These are phyloP conservation scores for Hycleus phaleratus DNA, from an alignment of 1,140 invertebrate genomes.

Conservation along the genomic window DNA sequence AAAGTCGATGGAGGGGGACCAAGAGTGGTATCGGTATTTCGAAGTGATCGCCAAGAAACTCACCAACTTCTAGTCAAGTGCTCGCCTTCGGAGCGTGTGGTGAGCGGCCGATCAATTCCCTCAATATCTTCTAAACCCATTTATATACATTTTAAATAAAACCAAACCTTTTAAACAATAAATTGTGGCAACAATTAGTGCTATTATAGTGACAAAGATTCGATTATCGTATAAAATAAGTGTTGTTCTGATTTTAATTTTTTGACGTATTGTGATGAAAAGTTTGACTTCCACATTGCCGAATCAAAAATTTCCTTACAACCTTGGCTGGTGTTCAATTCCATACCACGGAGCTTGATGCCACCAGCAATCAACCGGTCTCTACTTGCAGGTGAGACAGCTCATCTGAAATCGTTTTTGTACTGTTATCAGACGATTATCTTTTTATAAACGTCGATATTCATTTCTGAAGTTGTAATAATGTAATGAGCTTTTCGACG, in stretches of 20 bases:
- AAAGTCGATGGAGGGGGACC: constrained; percentile 3
- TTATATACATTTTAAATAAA: no score
- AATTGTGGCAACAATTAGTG: no score
- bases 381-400: constrained; percentile 16
- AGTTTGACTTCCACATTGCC: not conserved
- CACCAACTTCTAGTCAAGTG: constrained; percentile 9
- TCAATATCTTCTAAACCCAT: not conserved
- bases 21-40: not conserved
- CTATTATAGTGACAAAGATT: no score
- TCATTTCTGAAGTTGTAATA: no score
- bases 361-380: constrained; percentile 15
- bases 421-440: constrained; percentile 20
- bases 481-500: not conserved
- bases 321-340: not conserved
- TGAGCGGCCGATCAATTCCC: not conserved
- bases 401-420: constrained; percentile 15
- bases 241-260: not conserved
- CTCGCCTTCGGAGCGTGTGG: not conserved
- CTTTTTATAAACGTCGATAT: constrained; percentile 1
- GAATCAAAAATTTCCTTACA: not conserved
- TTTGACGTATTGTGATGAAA: not conserved
- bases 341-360: no score
- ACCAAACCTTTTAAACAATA: no score
- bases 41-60: constrained; percentile 7
- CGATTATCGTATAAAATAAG: no score